Evolutionary conservation across 2,797 vertebrate species (phyloP), one percentile per base, ranked within the genome.

Genomic region (Myotis pilosus): DNA sequence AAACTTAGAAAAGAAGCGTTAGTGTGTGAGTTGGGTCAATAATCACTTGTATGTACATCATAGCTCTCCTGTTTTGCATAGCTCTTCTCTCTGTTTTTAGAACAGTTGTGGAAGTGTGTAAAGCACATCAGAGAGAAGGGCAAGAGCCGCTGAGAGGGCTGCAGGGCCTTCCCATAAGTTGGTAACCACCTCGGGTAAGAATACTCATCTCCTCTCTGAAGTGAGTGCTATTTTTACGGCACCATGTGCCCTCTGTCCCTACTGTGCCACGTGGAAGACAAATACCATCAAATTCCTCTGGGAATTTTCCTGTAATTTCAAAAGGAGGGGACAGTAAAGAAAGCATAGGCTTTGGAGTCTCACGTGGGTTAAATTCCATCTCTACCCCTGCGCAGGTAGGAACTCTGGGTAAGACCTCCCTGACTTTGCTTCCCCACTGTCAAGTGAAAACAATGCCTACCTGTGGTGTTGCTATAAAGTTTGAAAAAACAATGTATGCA

Each of bases 1-100:
- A 98, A 98, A 99, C 99, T 99, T 92, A 97, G 98, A 97, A 98
- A 95, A 94, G 55, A 95, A 95, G 53, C 6, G 41, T 78, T 78
- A 83, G 30, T 28, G 64, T 94, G 79, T 88, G 60, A 89, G 90
- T 49, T 94, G 64, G 53, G 53, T 47, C 28, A 13, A 33, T 0
- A n/a, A 16, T 62, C 47, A 23, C 25, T 80, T 62, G 36, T n/a
- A 68, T 9, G 68, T 71, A 55, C 44, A 81, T 49, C 3, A 2
- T 16, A 33, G 28, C 60, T 62, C 57, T 60, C 5, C 9, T 53
- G 25, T 66, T 60, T 82, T 16, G 44, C 28, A 53, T 33, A 85
- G 38, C 15, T 28, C 22, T 81, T 78, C 53, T 60, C n/a, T 64
- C 91, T 87, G 53, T 79, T 87, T 82, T 55, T 62, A 78, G 38